Base-by-base conservation (phyloP, 37 sponge, comb jelly and placozoan species). In the Chondrosia reniformis region DNA sequence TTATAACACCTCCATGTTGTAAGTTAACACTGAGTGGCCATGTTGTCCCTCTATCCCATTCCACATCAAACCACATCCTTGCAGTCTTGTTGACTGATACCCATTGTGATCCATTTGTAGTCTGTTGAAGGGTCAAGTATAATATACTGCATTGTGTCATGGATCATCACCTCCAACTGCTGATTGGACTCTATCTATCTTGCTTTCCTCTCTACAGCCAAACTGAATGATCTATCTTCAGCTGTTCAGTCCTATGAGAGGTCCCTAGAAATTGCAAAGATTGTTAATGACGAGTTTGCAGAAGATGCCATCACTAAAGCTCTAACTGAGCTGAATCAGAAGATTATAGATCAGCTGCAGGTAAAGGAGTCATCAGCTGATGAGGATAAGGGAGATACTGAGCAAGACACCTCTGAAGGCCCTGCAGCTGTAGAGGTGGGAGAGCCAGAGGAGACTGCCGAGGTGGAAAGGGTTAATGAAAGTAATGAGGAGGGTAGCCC, bases 251-350 rank as follows among this genome's bases (percentile, higher is more conserved):
- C 75, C 9, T 95, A 87, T 54, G 83, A 91, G 59, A 56, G 72
- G 40, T 40, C 89, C 0, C 56, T 91, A 33, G 74, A 83, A 28
- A 77, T 95, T 22, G 96, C 96, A 41, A 75, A 69, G 73, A 28
- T 86, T 28, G 30, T 91, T 33, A 78, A 74, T 1, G 96, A 95
- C 62, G 71, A 82, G 27, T 55, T 54, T 4, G 67, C 86, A 3
- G 84, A 83, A 34, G 77, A 49, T 25, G 92, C 82, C 22, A 88
- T 95, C 41, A 78, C 81, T 74, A 88, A 74, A 52, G 96, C 96
- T 38, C 43, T 95, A 37, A 82, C 85, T 52, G 92, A 91, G 1
- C 59, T 86, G 66, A 93, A 86, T 44, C 27, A 64, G 24, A 79
- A 57, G 2, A 81, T 85, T 31, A 84, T 88, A 12, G 82, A 81